Base-by-base conservation (phyloP, 37 sponge, comb jelly and placozoan species). In the Sycon ciliatum region DNA sequence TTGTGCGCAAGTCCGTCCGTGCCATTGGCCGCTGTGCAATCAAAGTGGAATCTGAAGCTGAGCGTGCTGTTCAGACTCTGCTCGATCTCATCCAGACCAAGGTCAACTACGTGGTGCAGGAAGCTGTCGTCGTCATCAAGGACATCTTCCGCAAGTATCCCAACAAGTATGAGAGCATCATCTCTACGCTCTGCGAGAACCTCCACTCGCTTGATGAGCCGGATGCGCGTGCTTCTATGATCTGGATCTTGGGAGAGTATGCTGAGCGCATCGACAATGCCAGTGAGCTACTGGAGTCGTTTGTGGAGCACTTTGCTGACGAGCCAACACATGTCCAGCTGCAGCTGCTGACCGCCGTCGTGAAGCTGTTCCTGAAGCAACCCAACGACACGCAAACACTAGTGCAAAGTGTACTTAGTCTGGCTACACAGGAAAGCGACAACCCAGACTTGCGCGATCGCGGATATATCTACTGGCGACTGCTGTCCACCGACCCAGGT, bases 1-100 rank as follows among this genome's bases (percentile, higher is more conserved):
- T 96, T 84, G 98, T 96, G 54, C 76, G 98, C 1, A 92, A 92
- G 72, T 80, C 98, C 6, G 98, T 96, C 18, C 76, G 98, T 32
- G 98, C 98, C 16, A 96, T 96, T 68, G 98, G 98, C 0, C 83
- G 98, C 9, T 96, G 98, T 88, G 98, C 98, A 67, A 96, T 96
- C 79, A 96, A 96, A 78, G 98, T 96, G 40, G 93, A 92, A 53
- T 78, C 77, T 26, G 69, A 77, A 46, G 89, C 98, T 62, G 98
- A 96, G 73, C 72, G 88, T 9, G 92, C 93, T 79, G 93, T 96
- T 33, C 58, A 75, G 35, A 96, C 98, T 1, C 81, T 96, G 62
- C 71, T 96, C 60, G 98, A 96, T 29, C 83, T 96, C 23, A 96
- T 96, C 65, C 86, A 92, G 78, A 96, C 92, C 39, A 96, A 96